Evolutionary conservation across 2,113 vertebrate genomes (phyloP).

Genomic region (Gadus chalcogrammus): DNA sequence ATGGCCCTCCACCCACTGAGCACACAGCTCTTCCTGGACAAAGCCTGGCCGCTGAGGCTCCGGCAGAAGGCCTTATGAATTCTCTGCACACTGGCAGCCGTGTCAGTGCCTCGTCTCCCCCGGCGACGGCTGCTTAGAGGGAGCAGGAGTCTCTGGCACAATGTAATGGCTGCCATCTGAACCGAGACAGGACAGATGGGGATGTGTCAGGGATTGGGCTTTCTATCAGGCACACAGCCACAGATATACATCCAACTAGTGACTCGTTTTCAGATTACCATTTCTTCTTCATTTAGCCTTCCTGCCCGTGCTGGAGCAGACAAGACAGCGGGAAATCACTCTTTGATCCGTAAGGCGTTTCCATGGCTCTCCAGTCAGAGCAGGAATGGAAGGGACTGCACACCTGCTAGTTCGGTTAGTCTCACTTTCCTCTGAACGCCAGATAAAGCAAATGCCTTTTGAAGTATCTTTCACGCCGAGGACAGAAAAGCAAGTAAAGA

Average conservation of each 20-base stretch:
- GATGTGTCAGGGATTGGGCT: constrained; percentile 29
- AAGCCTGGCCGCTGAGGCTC: constrained; percentile 59
- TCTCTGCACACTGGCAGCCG: constrained; percentile 27
- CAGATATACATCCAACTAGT: constrained; percentile 25
- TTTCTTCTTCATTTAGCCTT: constrained; percentile 44
- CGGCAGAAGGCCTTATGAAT: constrained; percentile 66
- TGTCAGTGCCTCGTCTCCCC: constrained; percentile 45
- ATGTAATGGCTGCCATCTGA: constrained; percentile 39
- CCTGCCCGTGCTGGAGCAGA: constrained; percentile 37
- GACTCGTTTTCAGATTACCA: constrained; percentile 49
- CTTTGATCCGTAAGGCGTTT: constrained; percentile 59
- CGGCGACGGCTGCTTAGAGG: constrained; percentile 10
- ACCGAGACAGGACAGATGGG: constrained; percentile 7
- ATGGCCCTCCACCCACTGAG: constrained; percentile 68
- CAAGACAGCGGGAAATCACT: constrained; percentile 34
- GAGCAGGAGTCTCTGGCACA: constrained; percentile 7
- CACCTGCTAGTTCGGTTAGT: constrained; percentile 59
- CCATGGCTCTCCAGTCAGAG: constrained; percentile 51
- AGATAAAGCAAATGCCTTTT: constrained; percentile 57
- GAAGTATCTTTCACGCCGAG: constrained; percentile 55
- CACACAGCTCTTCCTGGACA: constrained; percentile 72
- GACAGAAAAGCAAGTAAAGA: constrained; percentile 30
- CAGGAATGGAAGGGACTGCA: constrained; percentile 52
- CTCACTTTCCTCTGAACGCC: constrained; percentile 53
- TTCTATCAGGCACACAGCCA: constrained; percentile 10